A percentile compares a stretch with the other conserved stretches of the same genome.
Evolutionary conservation across 2,888 invertebrate genomes (phyloP).

Genomic region (Tetramorium bicarinatum): DNA sequence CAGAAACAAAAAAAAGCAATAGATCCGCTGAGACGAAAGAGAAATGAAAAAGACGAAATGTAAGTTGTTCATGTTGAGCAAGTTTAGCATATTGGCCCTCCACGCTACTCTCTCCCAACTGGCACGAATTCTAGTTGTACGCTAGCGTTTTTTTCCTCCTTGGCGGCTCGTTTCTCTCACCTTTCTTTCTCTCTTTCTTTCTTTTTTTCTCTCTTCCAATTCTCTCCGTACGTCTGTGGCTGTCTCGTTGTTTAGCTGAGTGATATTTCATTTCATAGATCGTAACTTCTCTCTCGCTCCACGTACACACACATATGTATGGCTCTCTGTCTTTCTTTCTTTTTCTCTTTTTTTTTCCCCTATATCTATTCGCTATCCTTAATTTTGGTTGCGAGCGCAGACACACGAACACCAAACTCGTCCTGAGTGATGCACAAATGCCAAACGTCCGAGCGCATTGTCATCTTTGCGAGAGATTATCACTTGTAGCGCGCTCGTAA

Average conservation of each 20-base stretch:
- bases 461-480: conserved; percentile 23
- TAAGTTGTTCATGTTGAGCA: conserved; percentile 84
- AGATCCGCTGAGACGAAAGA: conserved; percentile 82
- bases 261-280: conserved; percentile 43
- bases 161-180: conserved; percentile 80
- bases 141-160: conserved; percentile 75
- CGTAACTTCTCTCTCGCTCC: conserved; percentile 35
- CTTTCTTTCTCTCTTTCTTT: conserved; percentile 57
- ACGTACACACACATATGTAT: conserved; percentile 27
- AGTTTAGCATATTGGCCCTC: conserved; percentile 84
- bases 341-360: not conserved
- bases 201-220: not conserved
- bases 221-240: conserved; percentile 44
- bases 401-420: conserved; percentile 68
- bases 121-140: conserved; percentile 86
- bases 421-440: conserved; percentile 53
- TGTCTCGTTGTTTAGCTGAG: conserved; percentile 50
- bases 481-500: conserved; percentile 17
- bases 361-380: conserved; percentile 22
- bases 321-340: conserved; percentile 18
- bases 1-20: conserved; percentile 50
- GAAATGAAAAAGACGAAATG: conserved; percentile 80
- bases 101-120: conserved; percentile 88
- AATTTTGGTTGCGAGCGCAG: conserved; percentile 58
- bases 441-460: conserved; percentile 64